Evolutionary conservation across 2,888 invertebrate genomes (phyloP).

Genomic region (Hermaeophaga mercurialis): DNA sequence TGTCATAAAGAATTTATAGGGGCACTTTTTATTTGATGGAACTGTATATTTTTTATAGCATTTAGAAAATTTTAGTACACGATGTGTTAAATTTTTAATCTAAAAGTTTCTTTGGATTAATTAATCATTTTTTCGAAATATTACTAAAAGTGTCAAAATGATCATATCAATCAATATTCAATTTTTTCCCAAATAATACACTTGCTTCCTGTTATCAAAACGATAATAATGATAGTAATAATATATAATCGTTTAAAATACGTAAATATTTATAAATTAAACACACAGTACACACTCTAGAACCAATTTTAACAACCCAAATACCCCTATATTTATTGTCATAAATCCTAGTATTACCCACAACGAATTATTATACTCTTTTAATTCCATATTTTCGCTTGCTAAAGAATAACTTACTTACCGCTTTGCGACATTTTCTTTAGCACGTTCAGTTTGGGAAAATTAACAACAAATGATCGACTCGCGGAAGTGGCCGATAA

Average conservation of each 20-base stretch:
- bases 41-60: no score
- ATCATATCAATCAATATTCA: no score
- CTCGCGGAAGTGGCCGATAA: constrained; percentile 27
- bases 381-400: background rate
- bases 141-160: no score
- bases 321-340: background rate
- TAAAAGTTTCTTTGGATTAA: no score
- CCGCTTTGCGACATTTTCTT: constrained; percentile 27
- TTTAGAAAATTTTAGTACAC: no score
- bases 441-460: background rate
- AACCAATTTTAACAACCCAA: background rate
- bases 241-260: background rate
- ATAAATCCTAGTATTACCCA: background rate
- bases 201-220: no score
- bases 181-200: no score
- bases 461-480: constrained; percentile 4
- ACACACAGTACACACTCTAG: background rate
- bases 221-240: no score
- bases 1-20: no score
- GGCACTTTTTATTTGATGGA: no score
- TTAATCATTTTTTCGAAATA: no score
- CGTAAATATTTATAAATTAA: background rate
- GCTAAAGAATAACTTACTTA: constrained; percentile 7
- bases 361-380: background rate
- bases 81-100: no score